Evolutionary conservation across 2,888 invertebrate species (phyloP).

Genomic region (Epirrhoe alternata): DNA sequence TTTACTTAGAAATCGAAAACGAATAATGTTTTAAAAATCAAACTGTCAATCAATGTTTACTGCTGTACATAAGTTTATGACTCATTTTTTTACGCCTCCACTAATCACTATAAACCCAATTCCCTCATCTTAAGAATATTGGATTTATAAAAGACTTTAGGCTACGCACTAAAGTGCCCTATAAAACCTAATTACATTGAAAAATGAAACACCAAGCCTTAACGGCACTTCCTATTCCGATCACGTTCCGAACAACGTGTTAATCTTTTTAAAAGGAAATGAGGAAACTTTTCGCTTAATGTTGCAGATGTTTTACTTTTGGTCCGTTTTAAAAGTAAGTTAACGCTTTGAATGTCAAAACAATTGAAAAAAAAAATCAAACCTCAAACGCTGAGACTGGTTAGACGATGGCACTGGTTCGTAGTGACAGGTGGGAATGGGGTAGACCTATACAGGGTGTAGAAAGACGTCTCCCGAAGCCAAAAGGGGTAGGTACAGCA

Average conservation of each 20-base stretch:
- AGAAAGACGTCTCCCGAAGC: no score
- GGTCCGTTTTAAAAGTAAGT: constrained; percentile 31
- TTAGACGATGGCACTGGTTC: no score
- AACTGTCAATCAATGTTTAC: no score
- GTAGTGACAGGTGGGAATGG: no score
- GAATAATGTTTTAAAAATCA: no score
- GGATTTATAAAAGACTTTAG: no score
- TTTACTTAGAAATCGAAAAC: no score
- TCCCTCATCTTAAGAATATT: not conserved
- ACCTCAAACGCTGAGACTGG: no score
- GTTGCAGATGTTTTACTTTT: constrained; percentile 52
- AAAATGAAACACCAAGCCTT: constrained; percentile 9
- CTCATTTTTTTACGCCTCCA: not conserved
- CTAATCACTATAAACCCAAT: not conserved
- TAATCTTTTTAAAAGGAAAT: constrained; percentile 76
- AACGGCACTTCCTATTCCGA: constrained; percentile 43
- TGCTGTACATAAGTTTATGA: no score
- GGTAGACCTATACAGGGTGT: no score
- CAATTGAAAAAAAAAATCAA: no score
- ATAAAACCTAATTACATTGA: constrained; percentile 2
- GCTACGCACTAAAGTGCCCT: not conserved
- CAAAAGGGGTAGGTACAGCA: no score
- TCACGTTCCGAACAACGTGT: constrained; percentile 69
- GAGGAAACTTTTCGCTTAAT: constrained; percentile 67
- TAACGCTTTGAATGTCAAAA: constrained; percentile 12